These are phyloP conservation scores for Drosophila lini DNA, from an alignment of 1,140 invertebrate species.

Conservation along the genomic window DNA sequence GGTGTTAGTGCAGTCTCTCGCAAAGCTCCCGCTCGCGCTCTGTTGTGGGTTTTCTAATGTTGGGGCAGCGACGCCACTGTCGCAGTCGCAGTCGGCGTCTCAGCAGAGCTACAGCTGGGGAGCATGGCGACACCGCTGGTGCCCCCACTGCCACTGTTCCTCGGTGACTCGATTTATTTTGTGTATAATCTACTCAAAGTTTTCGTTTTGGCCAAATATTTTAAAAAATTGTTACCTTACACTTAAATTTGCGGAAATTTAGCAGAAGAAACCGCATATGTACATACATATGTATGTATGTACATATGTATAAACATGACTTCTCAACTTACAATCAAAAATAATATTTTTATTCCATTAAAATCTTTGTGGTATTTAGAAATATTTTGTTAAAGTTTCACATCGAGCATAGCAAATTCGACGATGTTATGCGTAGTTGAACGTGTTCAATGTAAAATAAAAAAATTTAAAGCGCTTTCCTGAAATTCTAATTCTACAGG, in stretches of 20 bases:
- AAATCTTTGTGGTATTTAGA: too few species aligned
- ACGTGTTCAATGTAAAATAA: too few species aligned
- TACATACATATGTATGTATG: too few species aligned
- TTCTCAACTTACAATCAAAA: not conserved
- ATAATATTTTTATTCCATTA: not conserved
- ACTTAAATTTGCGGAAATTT: not conserved
- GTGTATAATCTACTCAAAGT: constrained; percentile 26
- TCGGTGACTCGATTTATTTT: constrained; percentile 25
- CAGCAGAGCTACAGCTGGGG: constrained; percentile 30
- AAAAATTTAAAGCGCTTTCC: too few species aligned
- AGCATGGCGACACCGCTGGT: constrained; percentile 12
- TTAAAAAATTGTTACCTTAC: not conserved
- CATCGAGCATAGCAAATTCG: too few species aligned
- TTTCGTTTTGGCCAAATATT: constrained; percentile 8
- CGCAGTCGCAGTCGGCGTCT: constrained; percentile 12
- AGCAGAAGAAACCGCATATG: not conserved
- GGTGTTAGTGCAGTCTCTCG: constrained; percentile 69
- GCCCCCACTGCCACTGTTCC: constrained; percentile 31
- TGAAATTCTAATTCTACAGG: too few species aligned
- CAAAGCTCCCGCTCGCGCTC: constrained; percentile 50
- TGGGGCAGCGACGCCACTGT: constrained; percentile 38
- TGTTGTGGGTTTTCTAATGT: constrained; percentile 67
- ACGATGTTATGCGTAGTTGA: too few species aligned
- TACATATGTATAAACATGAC: not conserved
- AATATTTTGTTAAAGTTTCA: too few species aligned